Evolutionary conservation across 1,140 invertebrate genomes (phyloP), one percentile per base, ranked within the genome.

Genomic region (Drosophila pseudoobscura): DNA sequence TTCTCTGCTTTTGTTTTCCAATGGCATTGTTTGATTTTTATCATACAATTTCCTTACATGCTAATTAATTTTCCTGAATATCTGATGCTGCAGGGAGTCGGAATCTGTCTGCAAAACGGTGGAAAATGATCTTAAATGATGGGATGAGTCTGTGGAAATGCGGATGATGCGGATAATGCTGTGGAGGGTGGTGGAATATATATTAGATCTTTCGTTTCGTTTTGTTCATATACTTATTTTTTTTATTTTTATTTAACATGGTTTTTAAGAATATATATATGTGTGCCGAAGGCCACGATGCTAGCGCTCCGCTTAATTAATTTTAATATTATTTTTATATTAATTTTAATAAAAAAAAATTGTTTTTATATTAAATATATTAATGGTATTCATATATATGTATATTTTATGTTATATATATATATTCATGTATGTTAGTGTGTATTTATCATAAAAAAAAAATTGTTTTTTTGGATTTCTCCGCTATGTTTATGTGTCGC

Each of bases 21-120:
- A 41, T 50, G 53, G 46, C 56, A 80, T 80, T 80, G 65, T 71
- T 71, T 84, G 75, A 83, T 83, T 78, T 78, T 75, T 75, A 82
- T 82, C 79, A 57, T 71, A 70, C 79, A 78, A 70, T 83, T 83
- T 83, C 75, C 79, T 82, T 82, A 82, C 75, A 66, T 75, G 79
- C 79, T 82, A 82, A 83, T 82, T 83, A 83, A 82, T 83, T 82
- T 82, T 71, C 68, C 61, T 73, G 50, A 20, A 49, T 53, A 57
- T 47, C 53, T 56, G 68, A 41, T 68, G 62, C 29, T 56, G 44
- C 17, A 17, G 43, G 8, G 6, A n/a, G 50, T 31, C 24, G 22
- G 2, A 20, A 31, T 31, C 2, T 35, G 29, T 51, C 44, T 58
- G 58, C 55, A 39, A 44, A 70, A 60, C 11, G 54, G 50, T 41